These are phyloP conservation scores for Lepus townsendii DNA, from an alignment of 2,797 vertebrate species.

Conservation along the genomic window DNA sequence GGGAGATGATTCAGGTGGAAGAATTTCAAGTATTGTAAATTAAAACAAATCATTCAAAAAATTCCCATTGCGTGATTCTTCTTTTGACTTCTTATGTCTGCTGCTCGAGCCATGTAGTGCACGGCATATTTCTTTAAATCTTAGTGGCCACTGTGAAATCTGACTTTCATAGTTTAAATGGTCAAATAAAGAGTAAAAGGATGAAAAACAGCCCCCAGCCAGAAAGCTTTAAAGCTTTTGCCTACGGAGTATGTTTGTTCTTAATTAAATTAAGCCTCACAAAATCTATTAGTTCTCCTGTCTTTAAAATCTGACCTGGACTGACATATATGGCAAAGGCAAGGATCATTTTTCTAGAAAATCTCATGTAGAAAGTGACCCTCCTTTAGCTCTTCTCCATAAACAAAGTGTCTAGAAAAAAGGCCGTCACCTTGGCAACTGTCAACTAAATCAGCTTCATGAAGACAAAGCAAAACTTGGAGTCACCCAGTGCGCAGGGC, in stretches of 20 bases:
- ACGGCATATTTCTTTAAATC: slow-evolving; percentile 60
- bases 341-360: slow-evolving; percentile 59
- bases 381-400: slow-evolving; percentile 38
- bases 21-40: slow-evolving; percentile 18
- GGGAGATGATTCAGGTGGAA: neutral
- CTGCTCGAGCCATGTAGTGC: neutral
- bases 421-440: slow-evolving; percentile 61
- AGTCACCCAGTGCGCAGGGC: neutral
- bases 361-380: slow-evolving; percentile 43
- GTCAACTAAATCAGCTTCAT: slow-evolving; percentile 35
- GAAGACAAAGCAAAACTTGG: slow-evolving; percentile 34
- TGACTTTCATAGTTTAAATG: neutral
- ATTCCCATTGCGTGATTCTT: neutral
- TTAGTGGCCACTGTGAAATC: neutral
- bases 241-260: slow-evolving; percentile 35
- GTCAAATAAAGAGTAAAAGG: slow-evolving; percentile 13
- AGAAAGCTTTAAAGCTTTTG: slow-evolving; percentile 40
- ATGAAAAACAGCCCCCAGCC: neutral
- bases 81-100: slow-evolving; percentile 14
- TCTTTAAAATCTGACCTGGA: slow-evolving; percentile 65
- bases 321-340: slow-evolving; percentile 39
- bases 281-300: slow-evolving; percentile 52
- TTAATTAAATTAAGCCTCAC: slow-evolving; percentile 66
- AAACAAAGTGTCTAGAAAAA: slow-evolving; percentile 67
- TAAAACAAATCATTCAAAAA: slow-evolving; percentile 6